Base-by-base conservation (phyloP, 2,113 vertebrate species). In the Rhegmatorhina hoffmannsi region DNA sequence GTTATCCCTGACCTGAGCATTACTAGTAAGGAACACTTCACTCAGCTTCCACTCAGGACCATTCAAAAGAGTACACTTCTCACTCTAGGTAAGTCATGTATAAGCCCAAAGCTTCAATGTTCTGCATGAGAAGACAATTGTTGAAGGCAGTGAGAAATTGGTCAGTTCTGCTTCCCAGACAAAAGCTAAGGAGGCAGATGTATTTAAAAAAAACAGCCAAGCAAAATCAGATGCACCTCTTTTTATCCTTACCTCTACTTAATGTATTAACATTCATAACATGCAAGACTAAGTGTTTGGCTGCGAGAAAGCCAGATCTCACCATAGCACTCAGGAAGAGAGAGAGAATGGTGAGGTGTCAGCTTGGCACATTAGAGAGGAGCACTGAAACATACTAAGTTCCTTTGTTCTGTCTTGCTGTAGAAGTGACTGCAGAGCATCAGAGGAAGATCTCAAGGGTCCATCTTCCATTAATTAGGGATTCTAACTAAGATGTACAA, bases 311-410 rank as follows among this genome's bases (percentile, higher is more conserved):
- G 84, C 10, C 56, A 55, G 50, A 67, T 62, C 20, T 84, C 6
- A 9, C 36, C 55, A 63, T 8, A 72, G 73, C 4, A 10, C 28
- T 63, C 17, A 6, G 36, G 38, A 17, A 89, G 26, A 70, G 13
- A 84, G 29, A 63, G 44, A 34, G 6, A 38, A n/a, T 0, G 2
- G 25, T 3, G 2, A 74, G 85, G 36, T 13, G 55, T 50, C 50
- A 89, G 52, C 33, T 47, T 11, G 14, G 34, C 3, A 0, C 2
- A 1, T 52, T 33, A 1, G 0, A 38, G 23, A 77, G 24, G 15
- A 84, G 70, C 28, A 17, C 44, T 25, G 49, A 86, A 68, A 49
- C 7, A 18, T 26, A 58, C 9, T 0, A 0, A 60, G 31, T 7
- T 84, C 25, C 56, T 78, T 47, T 20, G 9, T 17, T 44, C 34